phyloP scores from a whole-genome alignment of 2,113 vertebrate genomes.

The Corythornis madagascariensis region DNA sequence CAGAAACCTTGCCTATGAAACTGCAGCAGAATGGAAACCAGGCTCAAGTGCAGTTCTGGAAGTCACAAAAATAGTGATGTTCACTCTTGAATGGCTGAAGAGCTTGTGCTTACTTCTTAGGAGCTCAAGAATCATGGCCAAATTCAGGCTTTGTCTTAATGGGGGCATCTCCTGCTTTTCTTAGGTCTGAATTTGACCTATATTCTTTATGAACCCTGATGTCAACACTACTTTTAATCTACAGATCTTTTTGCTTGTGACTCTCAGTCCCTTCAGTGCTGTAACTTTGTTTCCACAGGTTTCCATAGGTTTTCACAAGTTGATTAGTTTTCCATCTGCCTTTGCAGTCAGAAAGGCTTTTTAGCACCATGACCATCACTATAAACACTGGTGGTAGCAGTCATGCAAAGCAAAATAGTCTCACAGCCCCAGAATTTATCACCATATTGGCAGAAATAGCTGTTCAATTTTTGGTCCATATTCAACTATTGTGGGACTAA shows the following conservation, averaged over 20 bases:
- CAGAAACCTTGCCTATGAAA: background rate
- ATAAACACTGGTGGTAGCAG: background rate
- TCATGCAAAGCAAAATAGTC: background rate
- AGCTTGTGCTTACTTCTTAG: background rate
- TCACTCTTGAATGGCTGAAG: background rate
- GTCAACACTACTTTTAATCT: background rate
- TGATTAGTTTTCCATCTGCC: constrained; percentile 1
- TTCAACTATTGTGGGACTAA: fast-evolving
- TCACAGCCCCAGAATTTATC: background rate
- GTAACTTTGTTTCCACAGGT: background rate
- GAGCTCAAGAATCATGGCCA: background rate
- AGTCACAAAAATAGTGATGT: background rate
- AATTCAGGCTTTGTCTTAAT: background rate
- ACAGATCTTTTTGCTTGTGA: background rate
- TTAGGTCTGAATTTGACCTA: background rate
- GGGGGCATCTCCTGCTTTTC: background rate
- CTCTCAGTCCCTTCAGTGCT: background rate
- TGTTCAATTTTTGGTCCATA: background rate
- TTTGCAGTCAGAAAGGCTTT: background rate
- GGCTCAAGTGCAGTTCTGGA: background rate
- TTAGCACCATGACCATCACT: background rate
- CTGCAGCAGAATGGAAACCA: background rate
- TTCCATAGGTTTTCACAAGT: background rate
- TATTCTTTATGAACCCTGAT: background rate
- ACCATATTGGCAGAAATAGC: background rate